Base-by-base conservation (phyloP, 2,888 invertebrate genomes). In the Sphaerophoria rueppellii region DNA sequence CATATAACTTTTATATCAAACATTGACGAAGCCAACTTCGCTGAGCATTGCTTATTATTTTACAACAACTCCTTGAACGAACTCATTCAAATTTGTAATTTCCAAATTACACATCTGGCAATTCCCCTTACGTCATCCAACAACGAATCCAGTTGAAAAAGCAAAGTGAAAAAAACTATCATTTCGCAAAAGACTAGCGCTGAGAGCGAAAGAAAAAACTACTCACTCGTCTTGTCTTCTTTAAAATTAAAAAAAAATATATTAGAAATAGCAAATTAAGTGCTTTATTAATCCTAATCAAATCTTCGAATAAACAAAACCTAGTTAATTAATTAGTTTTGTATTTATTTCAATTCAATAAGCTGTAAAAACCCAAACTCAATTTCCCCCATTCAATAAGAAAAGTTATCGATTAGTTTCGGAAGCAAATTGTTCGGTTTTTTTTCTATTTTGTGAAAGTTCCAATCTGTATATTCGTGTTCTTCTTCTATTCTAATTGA, bases 331-430 rank as follows among this genome's bases (percentile, higher is more conserved):
- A 43, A 71, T 37, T 24, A 60, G 32, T 67, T 43, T 61, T 43
- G 24, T 37, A 75, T 61, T 57, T 50, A 69, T 76, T 74, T 65
- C 24, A 24, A 73, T 65, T 70, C 48, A 52, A 61, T n/a, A 50
- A 43, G 40, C 16, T 54, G 32, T 12, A n/a, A 3, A 48, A 34
- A 63, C n/a, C 9, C n/a, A 12, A 14, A 43, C 9, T 9, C 11
- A 43, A 43, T 9, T 32, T 61, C 69, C 7, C 43, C 70, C 7
- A 9, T 34, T 69, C 46, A 48, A 67, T 70, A 57, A 61, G 46
- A 82, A 63, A 77, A 71, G 60, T 79, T 85, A 85, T 85, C 81
- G 85, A 85, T 85, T 85, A 81, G 76, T 81, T 77, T 48, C 81
- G 72, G 80, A 76, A 54, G 35, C 12, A 40, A 12, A 24, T 24